Conservation (phyloP, 2,113 vertebrate species). For the Corythaixoides concolor region DNA sequence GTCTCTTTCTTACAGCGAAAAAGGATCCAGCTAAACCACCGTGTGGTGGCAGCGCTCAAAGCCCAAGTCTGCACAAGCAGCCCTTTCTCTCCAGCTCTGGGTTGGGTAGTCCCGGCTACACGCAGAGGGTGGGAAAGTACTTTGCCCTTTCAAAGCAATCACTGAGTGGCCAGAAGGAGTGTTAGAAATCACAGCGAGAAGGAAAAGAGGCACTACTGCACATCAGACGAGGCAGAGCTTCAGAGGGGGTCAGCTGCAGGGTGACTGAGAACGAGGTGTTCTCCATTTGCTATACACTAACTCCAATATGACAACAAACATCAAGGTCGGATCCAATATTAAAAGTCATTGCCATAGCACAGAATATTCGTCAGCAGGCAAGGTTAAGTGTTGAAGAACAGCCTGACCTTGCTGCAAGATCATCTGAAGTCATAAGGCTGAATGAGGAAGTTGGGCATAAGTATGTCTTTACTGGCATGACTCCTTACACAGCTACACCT, state of each 20-base stretch:
- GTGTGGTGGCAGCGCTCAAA: background rate
- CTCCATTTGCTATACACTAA: background rate
- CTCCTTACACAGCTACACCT: background rate
- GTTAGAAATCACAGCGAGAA: background rate
- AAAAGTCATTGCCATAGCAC: background rate
- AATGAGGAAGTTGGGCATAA: background rate
- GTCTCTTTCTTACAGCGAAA: background rate
- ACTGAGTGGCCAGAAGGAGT: background rate
- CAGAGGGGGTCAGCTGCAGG: background rate
- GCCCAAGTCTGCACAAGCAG: background rate
- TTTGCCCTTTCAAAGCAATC: background rate
- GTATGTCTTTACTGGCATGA: background rate
- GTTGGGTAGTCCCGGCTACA: background rate
- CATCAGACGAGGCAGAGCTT: background rate
- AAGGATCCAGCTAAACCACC: background rate
- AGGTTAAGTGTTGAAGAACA: background rate
- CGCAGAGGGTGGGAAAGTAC: background rate
- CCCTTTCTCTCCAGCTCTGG: background rate
- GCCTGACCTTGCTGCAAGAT: background rate
- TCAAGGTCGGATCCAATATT: accelerated
- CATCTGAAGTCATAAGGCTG: background rate
- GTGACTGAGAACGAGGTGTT: background rate
- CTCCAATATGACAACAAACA: background rate
- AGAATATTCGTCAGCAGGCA: background rate
- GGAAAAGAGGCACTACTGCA: background rate